These are phyloP conservation scores for Gyrodactylus bullatarudis DNA, from an alignment of 1,140 invertebrate species.

Conservation along the genomic window DNA sequence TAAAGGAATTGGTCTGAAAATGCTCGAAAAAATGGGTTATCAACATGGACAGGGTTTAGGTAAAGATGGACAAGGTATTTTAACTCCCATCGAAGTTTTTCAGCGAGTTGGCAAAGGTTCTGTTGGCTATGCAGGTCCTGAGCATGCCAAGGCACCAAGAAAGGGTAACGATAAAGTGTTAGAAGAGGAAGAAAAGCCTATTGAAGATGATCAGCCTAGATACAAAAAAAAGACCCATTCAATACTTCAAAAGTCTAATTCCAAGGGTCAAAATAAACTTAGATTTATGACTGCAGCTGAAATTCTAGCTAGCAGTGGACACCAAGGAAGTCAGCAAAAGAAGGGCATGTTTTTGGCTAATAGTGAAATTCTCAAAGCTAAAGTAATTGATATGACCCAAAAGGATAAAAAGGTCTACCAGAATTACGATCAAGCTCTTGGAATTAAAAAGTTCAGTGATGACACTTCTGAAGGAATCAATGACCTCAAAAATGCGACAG, in stretches of 20 bases:
- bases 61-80: neutral
- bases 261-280: neutral
- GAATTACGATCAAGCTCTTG: neutral
- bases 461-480: neutral
- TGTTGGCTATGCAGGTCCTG: neutral
- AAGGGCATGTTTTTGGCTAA: neutral
- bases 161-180: neutral
- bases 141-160: neutral
- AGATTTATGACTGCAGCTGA: neutral
- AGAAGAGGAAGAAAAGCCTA: neutral
- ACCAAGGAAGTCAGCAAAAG: neutral
- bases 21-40: neutral
- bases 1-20: neutral
- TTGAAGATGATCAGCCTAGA: neutral
- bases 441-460: neutral
- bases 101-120: neutral
- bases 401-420: neutral
- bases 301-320: neutral
- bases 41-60: neutral
- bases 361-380: neutral
- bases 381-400: neutral
- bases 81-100: neutral
- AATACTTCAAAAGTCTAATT: no score
- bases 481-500: neutral
- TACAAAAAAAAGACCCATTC: no score